phyloP scores from a whole-genome alignment of 2,797 vertebrate genomes.

The Aotus griseimembra region DNA sequence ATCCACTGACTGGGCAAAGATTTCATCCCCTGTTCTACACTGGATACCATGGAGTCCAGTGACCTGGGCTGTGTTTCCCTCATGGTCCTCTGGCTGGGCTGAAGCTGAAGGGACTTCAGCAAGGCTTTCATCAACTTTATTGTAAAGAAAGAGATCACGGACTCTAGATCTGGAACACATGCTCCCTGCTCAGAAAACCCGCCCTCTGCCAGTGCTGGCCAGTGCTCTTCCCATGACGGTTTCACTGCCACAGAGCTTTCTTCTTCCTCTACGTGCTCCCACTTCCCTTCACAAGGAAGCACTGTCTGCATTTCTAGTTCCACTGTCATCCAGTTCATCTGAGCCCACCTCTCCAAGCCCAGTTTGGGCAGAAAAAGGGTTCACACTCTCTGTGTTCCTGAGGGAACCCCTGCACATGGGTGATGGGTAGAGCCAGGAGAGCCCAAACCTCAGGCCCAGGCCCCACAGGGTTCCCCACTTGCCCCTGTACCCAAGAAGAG shows the following conservation, averaged over 20 bases:
- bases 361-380: not conserved
- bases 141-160: not conserved
- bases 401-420: not conserved
- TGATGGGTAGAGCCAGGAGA: not conserved
- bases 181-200: not conserved
- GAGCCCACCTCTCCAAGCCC: not conserved
- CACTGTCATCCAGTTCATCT: not conserved
- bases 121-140: not conserved
- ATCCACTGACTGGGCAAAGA: not conserved
- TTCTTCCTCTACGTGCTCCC: not conserved
- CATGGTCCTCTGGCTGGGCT: not conserved
- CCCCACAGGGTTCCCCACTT: not conserved
- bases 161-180: no score
- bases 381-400: not conserved
- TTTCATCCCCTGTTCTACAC: not conserved
- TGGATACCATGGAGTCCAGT: rapidly evolving
- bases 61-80: not conserved
- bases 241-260: no score
- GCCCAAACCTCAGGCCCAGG: no score
- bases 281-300: not conserved
- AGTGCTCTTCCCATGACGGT: rapidly evolving
- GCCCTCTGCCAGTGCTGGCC: no score
- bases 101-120: not conserved
- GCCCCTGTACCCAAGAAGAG: not conserved
- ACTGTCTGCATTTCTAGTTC: not conserved